Conservation (phyloP, 2,888 invertebrate species). For the Chloroclysta siterata region DNA sequence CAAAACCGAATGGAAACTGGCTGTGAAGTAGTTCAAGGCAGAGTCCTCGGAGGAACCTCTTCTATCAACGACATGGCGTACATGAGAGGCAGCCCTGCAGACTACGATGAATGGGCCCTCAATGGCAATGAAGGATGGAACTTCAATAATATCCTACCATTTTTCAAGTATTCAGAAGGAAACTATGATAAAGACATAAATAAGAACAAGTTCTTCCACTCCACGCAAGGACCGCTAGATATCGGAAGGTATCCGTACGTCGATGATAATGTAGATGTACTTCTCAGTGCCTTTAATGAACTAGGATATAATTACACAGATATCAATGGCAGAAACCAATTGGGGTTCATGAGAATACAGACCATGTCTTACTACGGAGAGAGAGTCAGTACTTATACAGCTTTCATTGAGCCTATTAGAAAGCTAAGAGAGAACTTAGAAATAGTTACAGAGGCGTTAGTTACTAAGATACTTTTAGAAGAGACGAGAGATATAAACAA, state of each 20-base stretch:
- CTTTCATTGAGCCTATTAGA: conserved; percentile 75
- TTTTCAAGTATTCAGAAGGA: conserved; percentile 79
- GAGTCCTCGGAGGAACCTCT: conserved; percentile 75
- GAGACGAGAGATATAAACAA: conserved; percentile 52
- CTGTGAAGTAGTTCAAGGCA: conserved; percentile 75
- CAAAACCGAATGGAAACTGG: conserved; percentile 64
- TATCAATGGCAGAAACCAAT: conserved; percentile 72
- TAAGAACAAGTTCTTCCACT: conserved; percentile 74
- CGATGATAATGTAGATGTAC: conserved; percentile 74
- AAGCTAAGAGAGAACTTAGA: conserved; percentile 68
- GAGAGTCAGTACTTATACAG: conserved; percentile 75
- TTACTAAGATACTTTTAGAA: conserved; percentile 68
- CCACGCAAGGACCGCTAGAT: conserved; percentile 76
- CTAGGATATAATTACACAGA: conserved; percentile 78
- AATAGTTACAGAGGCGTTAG: conserved; percentile 71
- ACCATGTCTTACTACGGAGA: conserved; percentile 77
- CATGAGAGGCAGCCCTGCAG: conserved; percentile 76
- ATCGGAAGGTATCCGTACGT: conserved; percentile 75
- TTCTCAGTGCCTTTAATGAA: conserved; percentile 75
- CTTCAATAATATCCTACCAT: conserved; percentile 70
- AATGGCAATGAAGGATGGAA: conserved; percentile 77
- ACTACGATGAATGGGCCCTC: conserved; percentile 78
- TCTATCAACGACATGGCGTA: conserved; percentile 79
- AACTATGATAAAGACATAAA: conserved; percentile 78
- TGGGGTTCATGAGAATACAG: conserved; percentile 78